A percentile compares a stretch with the other conserved stretches of the same genome.
Evolutionary conservation across 2,888 invertebrate genomes (phyloP).

Genomic region (Nemotelus nigrinus): DNA sequence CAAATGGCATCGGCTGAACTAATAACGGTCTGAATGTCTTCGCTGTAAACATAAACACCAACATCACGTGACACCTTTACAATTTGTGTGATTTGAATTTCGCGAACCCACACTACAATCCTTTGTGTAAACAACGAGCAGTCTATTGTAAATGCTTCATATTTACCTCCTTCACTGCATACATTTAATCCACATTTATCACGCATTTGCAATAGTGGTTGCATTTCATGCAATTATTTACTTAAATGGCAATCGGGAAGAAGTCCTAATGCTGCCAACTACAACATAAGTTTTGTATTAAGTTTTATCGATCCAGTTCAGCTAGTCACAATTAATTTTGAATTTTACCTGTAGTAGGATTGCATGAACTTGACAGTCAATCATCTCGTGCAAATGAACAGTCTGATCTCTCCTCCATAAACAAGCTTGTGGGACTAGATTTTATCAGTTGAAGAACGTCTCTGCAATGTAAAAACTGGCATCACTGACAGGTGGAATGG

Average conservation of each 20-base stretch:
- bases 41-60: constrained; percentile 66
- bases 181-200: constrained; percentile 94
- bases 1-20: constrained; percentile 94
- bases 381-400: constrained; percentile 96
- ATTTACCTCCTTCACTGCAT: constrained; percentile 99
- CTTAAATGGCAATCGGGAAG: constrained; percentile 89
- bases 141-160: constrained; percentile 97
- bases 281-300: constrained; percentile 55
- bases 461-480: too few species aligned
- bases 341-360: constrained; percentile 89
- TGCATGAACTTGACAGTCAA: constrained; percentile 89
- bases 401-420: constrained; percentile 96
- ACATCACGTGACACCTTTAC: too few species aligned
- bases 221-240: constrained; percentile 83
- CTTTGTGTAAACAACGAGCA: constrained; percentile 94
- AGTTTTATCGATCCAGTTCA: not conserved
- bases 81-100: too few species aligned
- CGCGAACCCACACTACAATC: constrained; percentile 81
- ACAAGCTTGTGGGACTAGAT: constrained; percentile 89
- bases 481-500: too few species aligned
- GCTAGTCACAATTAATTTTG: not conserved
- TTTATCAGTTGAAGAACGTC: constrained; percentile 72
- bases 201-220: constrained; percentile 86
- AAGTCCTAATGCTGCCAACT: constrained; percentile 87
- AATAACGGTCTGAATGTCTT: constrained; percentile 85